Evolutionary conservation across 2,797 vertebrate genomes (phyloP).

Genomic region (Notoglanidium macrostoma): DNA sequence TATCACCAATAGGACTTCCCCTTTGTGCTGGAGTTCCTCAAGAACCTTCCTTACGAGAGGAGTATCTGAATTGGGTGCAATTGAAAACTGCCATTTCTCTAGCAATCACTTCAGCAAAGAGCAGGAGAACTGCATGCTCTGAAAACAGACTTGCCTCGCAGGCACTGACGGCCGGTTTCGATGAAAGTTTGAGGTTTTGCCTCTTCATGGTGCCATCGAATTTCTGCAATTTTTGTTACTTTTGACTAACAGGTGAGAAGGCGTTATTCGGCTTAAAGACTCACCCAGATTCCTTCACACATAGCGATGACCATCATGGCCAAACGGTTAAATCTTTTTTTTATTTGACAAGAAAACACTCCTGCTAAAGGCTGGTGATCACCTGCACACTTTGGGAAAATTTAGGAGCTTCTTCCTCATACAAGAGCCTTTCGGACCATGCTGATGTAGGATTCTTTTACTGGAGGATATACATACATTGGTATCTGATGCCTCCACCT

Average conservation of each 20-base stretch:
- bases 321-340: too few species aligned
- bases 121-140: not conserved
- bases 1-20: not conserved
- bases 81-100: not conserved
- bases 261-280: too few species aligned
- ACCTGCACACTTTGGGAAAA: not conserved
- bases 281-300: not conserved
- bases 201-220: too few species aligned
- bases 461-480: not conserved
- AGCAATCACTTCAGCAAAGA: not conserved
- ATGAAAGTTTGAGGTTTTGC: too few species aligned
- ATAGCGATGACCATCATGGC: too few species aligned
- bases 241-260: too few species aligned
- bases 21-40: not conserved
- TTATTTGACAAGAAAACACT: not conserved
- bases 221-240: too few species aligned
- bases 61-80: not conserved
- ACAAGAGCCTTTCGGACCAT: not conserved
- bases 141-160: not conserved
- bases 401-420: not conserved
- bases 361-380: not conserved
- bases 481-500: not conserved
- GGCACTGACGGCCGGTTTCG: too few species aligned
- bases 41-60: not conserved
- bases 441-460: not conserved